Base-by-base conservation (phyloP, 1,140 invertebrate genomes). In the Cotesia vestalis region DNA sequence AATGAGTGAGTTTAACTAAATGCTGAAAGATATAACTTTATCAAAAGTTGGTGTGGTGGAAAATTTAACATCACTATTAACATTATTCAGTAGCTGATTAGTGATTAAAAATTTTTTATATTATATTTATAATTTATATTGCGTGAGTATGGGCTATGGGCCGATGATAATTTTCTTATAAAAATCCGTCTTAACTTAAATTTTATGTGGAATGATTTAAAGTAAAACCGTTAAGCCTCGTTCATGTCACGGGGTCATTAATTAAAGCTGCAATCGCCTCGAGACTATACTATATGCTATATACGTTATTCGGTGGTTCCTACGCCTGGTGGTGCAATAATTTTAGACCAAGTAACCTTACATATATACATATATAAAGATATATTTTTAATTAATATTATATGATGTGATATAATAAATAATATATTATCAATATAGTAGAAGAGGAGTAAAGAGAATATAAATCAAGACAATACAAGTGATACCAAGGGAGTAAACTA, bases 141-240 rank as follows among this genome's bases (percentile, higher is more conserved):
- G 27, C 27, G 27, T 27, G 27, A 27, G 27, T 27, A 27, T 27
- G 27, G 27, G 27, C 27, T 46, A 46, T 36, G 11, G 55, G 36
- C 66, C 20, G 71, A 53, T 72, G 71, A 53, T 72, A 72, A 72
- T 72, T 72, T 72, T 51, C 71, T 72, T 72, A 72, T 72, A 63
- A 67, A 36, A 55, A 64, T 72, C 40, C 36, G 51, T 67, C 53
- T 40, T 67, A 55, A 64, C 55, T 72, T 46, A 46, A 46, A 11
- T 46, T 46, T 55, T 67, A 67, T 20, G 53, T 60, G 73, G 62
- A 71, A 79, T 80, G 78, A 80, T 79, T 80, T 80, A 79, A 80
- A 78, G 77, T 76, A 66, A 67, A 67, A 72, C 73, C 71, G 63
- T 52, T 53, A 59, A 46, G 53, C 71, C 63, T 67, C 71, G 77